Percentiles rank a stretch among this genome's conserved stretches.
These are phyloP conservation scores for Callorhinus ursinus DNA, from an alignment of 2,113 vertebrate genomes.

Conservation along the genomic window DNA sequence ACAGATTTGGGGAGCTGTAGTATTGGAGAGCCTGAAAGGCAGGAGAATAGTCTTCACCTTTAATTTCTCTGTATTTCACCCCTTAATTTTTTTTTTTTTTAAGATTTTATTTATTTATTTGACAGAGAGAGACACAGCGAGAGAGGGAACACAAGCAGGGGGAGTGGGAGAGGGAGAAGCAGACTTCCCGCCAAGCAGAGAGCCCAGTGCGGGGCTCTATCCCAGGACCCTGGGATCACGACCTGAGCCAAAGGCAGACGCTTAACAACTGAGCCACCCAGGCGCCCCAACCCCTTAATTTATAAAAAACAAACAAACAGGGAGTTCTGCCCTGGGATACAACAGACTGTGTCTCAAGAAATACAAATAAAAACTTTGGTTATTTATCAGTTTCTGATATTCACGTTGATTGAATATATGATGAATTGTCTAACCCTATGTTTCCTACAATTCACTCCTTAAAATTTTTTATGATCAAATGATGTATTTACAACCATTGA, in stretches of 20 bases:
- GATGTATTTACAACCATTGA: not conserved
- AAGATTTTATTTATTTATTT: too few species aligned
- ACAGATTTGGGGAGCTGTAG: not conserved
- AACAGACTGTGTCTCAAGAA: not conserved
- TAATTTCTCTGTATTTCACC: not conserved
- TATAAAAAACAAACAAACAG: not conserved
- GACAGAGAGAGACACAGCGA: too few species aligned
- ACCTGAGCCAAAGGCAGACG: too few species aligned
- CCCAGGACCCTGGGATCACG: too few species aligned
- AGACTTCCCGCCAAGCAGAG: too few species aligned
- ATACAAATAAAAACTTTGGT: not conserved
- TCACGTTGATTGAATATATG: not conserved
- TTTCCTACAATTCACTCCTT: conserved; percentile 20
- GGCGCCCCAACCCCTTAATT: too few species aligned
- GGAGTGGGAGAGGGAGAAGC: too few species aligned
- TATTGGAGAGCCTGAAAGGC: not conserved
- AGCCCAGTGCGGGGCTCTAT: too few species aligned
- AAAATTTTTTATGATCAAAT: not conserved
- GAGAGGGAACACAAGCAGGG: too few species aligned
- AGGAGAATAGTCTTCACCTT: not conserved
- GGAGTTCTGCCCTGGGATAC: not conserved
- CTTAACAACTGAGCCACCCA: too few species aligned
- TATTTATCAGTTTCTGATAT: not conserved
- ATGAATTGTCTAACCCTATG: not conserved
- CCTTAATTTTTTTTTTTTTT: not conserved